Percentiles rank a stretch among this genome's conserved stretches.
Conservation (phyloP, 2,888 invertebrate genomes). For the Thera britannica region DNA sequence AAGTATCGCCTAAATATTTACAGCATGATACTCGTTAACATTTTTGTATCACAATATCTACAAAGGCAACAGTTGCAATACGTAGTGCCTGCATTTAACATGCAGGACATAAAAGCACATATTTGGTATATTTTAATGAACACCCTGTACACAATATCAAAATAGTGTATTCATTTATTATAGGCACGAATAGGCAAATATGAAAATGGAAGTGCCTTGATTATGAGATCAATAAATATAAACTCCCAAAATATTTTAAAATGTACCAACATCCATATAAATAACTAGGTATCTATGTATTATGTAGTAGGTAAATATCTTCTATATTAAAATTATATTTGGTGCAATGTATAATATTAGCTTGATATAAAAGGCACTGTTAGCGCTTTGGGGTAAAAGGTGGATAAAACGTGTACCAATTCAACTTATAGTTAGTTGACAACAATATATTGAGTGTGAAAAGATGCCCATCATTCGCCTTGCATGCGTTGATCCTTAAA, state of each 20-base stretch:
- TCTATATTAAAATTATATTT: conserved; percentile 42
- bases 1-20: conserved; percentile 17
- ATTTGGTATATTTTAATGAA: conserved; percentile 80
- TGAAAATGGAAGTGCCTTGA: conserved; percentile 65
- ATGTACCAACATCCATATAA: conserved; percentile 38
- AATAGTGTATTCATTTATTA: conserved; percentile 67
- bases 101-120: conserved; percentile 79
- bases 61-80: conserved; percentile 77
- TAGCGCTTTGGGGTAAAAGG: conserved; percentile 25
- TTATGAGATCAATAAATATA: conserved; percentile 76
- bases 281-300: conserved; percentile 27
- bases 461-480: neutral
- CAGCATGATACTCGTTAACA: conserved; percentile 19
- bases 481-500: neutral
- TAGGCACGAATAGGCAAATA: conserved; percentile 77
- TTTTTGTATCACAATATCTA: conserved; percentile 53
- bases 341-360: conserved; percentile 51
- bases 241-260: conserved; percentile 42
- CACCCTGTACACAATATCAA: conserved; percentile 83
- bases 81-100: conserved; percentile 48
- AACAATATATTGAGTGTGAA: no score
- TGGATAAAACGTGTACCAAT: neutral
- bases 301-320: conserved; percentile 18
- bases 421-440: neutral
- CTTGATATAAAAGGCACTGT: conserved; percentile 58